Evolutionary conservation across 1,140 invertebrate genomes (phyloP), one percentile per base, ranked within the genome.

Genomic region (Drosophila ambigua): DNA sequence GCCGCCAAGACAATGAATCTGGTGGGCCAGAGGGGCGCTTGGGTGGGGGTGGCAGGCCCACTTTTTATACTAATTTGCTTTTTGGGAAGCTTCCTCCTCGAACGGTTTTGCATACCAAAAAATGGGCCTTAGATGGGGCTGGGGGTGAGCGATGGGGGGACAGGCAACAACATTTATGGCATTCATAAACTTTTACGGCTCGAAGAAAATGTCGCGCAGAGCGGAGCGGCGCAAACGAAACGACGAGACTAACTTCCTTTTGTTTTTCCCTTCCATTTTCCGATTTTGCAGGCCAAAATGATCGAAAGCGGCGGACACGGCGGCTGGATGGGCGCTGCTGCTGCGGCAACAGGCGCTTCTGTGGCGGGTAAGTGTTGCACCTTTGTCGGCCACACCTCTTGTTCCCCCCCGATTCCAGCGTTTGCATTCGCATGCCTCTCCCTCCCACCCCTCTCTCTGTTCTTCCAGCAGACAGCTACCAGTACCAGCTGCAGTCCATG

Each of bases 401-500:
- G 35, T 28, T 11, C 46, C 41, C 11, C 61, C 46, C 35, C 8
- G 15, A 5, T 31, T 50, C 0, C 45, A 76, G 53, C 44, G 46
- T 48, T 71, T 71, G 52, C 41, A 60, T 73, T 64, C 71, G 13
- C 16, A 44, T 72, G 53, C 45, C 11, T 73, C 43, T 63, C 48
- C 15, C n/a, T 31, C 26, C 31, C 31, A 45, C 6, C 6, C 26
- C 15, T 61, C n/a, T 54, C 55, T 31, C 50, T 4, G 72, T 72
- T 91, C 91, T 92, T 92, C 92, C 93, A 95, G 95, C 96, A 96
- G 97, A 97, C 94, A 97, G 96, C 94, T 98, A 98, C 94, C 97
- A 98, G 92, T 97, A 97, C 92, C 97, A 98, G 92, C 93, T 98
- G 90, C 97, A 98, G 92, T 97, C 96, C 39, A 97, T 97, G 95